Evolutionary conservation across 1,140 invertebrate species (phyloP), one percentile per base, ranked within the genome.

Genomic region (Drosophila athabasca): DNA sequence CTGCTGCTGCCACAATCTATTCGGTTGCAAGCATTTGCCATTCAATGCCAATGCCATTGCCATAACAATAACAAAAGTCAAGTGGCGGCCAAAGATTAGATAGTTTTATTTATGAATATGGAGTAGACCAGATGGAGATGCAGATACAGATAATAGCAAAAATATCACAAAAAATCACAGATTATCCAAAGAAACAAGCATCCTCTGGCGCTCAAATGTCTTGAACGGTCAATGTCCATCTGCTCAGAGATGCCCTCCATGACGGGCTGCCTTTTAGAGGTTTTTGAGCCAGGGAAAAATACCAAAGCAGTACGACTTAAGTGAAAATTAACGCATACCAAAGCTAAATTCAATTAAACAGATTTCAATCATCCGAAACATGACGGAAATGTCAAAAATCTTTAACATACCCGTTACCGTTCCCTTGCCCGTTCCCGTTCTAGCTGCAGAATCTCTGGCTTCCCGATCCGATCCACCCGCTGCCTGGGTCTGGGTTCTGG

Each of bases 331-430:
- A 22, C 13, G 65, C 54, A 45, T 65, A 62, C 29, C 58, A 9
- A 19, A 70, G 55, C 72, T 72, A 39, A 80, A 70, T 74, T 76
- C 43, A 84, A 85, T 84, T 80, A 67, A 84, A 84, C 70, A 85
- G 72, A 66, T 64, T 84, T 80, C 65, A 85, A 85, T 85, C 77
- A 81, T 62, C 57, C n/a, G 55, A 51, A 70, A 81, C 73, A 87
- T 85, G 82, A 87, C 81, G 81, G 81, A 85, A 85, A 70, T 70
- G 82, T 78, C 82, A 87, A 51, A 57, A 65, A 41, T 81, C 57
- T 58, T 68, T 45, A 26, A 35, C 43, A 57, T 35, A 52, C 64
- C 64, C 72, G 19, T 59, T 19, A 19, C 17, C 1, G 24, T 59
- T 45, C 41, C 2, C 45, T 11, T 22, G 17, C 17, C 17, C 1